Conservation (phyloP, 2,888 invertebrate species). For the Ochropacha duplaris region DNA sequence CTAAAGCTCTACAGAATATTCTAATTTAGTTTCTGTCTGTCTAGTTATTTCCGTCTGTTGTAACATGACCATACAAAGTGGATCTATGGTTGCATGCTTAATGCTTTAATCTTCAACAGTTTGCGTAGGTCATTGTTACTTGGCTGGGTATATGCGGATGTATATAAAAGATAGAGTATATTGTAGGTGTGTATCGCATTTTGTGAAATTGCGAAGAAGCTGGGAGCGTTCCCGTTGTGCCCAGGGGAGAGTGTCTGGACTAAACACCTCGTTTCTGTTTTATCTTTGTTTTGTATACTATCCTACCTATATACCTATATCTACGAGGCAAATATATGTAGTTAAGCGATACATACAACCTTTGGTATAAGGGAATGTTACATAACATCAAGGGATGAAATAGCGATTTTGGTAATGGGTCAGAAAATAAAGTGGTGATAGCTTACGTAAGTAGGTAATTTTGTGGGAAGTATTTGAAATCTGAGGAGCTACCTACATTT, state of each 20-base stretch:
- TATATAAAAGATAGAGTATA: slow-evolving; percentile 43
- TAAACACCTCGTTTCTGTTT: slow-evolving; percentile 70
- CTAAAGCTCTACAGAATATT: slow-evolving; percentile 68
- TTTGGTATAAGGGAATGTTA: slow-evolving; percentile 8
- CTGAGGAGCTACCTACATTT: background rate
- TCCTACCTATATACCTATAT: slow-evolving; percentile 33
- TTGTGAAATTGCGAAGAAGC: slow-evolving; percentile 77
- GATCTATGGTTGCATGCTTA: slow-evolving; percentile 45
- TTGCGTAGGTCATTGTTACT: slow-evolving; percentile 40
- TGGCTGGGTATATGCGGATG: slow-evolving; percentile 53
- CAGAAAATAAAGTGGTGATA: background rate
- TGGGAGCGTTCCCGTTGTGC: slow-evolving; percentile 51
- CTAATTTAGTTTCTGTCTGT: slow-evolving; percentile 73
- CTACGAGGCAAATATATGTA: slow-evolving; percentile 4
- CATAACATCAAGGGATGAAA: slow-evolving; percentile 8
- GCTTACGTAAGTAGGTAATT: background rate
- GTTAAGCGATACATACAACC: background rate
- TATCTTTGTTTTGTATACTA: slow-evolving; percentile 52
- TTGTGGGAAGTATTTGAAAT: background rate
- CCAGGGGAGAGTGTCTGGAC: slow-evolving; percentile 73
- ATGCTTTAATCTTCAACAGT: slow-evolving; percentile 32
- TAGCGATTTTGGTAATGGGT: slow-evolving; percentile 7
- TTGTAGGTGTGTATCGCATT: slow-evolving; percentile 61
- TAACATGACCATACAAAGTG: slow-evolving; percentile 47
- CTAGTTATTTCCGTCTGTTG: slow-evolving; percentile 72